These are phyloP conservation scores for Danio jaintianensis DNA, from an alignment of 2,797 vertebrate genomes.

Conservation along the genomic window DNA sequence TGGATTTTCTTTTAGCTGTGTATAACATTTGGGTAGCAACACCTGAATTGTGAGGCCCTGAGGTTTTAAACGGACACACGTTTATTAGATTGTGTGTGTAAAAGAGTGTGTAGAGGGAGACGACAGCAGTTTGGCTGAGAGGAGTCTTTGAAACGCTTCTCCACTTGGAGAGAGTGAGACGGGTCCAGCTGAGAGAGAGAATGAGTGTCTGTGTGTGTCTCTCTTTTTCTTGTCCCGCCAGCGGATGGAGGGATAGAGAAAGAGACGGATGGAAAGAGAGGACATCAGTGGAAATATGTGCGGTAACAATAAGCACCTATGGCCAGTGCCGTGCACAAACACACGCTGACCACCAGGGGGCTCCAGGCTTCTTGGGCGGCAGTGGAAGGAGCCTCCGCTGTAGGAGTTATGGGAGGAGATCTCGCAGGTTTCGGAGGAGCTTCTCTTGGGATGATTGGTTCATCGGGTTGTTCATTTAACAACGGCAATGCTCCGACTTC, in stretches of 20 bases:
- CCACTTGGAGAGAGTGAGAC: constrained; percentile 11
- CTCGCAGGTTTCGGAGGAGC: constrained; percentile 62
- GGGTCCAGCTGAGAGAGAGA: constrained; percentile 48
- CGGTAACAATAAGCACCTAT: constrained; percentile 94
- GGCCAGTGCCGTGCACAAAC: constrained; percentile 88
- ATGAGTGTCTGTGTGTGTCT: constrained; percentile 34
- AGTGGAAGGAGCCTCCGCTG: constrained; percentile 63
- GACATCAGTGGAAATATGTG: constrained; percentile 91
- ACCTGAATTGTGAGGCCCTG: constrained; percentile 81
- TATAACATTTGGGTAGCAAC: constrained; percentile 67
- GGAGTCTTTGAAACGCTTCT: constrained; percentile 34
- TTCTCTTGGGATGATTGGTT: constrained; percentile 49
- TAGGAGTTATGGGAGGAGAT: constrained; percentile 16
- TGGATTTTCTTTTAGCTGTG: constrained; percentile 58
- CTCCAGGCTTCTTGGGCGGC: constrained; percentile 80
- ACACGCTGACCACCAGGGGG: constrained; percentile 87
- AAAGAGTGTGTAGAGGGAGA: constrained; percentile 53
- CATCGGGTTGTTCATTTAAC: constrained; percentile 53
- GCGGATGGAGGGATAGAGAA: constrained; percentile 41
- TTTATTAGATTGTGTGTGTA: constrained; percentile 50
- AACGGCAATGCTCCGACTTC: not conserved
- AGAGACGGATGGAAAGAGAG: constrained; percentile 52
- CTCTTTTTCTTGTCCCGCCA: constrained; percentile 29
- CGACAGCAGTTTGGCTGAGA: constrained; percentile 44
- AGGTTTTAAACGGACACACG: constrained; percentile 71